These are phyloP conservation scores for Myotis myotis DNA, from an alignment of 2,797 vertebrate species.

Conservation along the genomic window DNA sequence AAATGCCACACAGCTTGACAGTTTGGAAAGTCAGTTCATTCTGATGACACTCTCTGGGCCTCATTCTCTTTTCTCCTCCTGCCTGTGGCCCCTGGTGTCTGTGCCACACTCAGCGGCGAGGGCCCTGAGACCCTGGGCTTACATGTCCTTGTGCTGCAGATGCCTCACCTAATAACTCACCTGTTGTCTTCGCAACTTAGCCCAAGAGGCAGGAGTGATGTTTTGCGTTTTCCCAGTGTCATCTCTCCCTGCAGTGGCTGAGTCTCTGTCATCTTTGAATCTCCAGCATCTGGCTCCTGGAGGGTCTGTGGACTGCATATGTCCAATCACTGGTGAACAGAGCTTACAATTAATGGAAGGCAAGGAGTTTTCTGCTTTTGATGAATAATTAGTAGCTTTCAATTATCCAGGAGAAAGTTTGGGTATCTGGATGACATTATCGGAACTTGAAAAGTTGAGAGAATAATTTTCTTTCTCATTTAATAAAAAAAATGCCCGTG, in stretches of 20 bases:
- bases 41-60: background rate
- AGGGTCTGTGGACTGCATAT: background rate
- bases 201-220: background rate
- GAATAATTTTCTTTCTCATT: slow-evolving; percentile 77
- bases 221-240: background rate
- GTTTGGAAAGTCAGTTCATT: background rate
- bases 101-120: background rate
- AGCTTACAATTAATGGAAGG: background rate
- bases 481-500: slow-evolving; percentile 71
- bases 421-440: background rate
- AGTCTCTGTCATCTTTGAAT: background rate
- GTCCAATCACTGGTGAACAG: background rate
- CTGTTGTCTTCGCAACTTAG: background rate
- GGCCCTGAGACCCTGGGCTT: background rate
- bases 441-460: slow-evolving; percentile 69
- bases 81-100: background rate
- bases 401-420: background rate
- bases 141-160: background rate
- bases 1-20: background rate
- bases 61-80: background rate
- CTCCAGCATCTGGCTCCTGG: background rate
- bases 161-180: background rate
- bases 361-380: slow-evolving; percentile 49
- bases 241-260: background rate
- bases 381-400: slow-evolving; percentile 18